Evolutionary conservation across 1,140 invertebrate genomes (phyloP), one percentile per base, ranked within the genome.

Genomic region (Hetaerina americana): DNA sequence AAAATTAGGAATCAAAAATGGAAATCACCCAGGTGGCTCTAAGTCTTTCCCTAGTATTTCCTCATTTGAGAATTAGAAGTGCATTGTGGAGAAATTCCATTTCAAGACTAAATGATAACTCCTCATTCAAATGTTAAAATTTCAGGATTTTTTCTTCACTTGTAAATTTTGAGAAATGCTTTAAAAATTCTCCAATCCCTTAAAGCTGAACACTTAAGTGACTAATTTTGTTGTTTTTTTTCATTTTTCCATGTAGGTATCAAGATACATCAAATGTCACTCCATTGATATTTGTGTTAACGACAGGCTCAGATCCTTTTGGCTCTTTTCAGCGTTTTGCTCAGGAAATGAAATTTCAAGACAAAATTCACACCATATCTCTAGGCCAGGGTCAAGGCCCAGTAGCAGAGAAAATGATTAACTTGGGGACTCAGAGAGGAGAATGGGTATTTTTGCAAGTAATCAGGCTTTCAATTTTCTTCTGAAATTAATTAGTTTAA

Each of bases 271-370:
- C 86, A 18, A 86, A 85, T 72, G 83, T 83, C 0, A 91, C 88
- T 5, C 95, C 95, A 0, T 80, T 97, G 0, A 85, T 97, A 28
- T 97, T 97, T 80, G 86, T 98, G 0, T 81, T 97, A n/a, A 95
- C 92, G 70, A 90, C 92, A 27, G 94, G 95, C 5, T 93, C 91
- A 0, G 95, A 97, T 85, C 95, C 95, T 0, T 94, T 96, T 80
- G 87, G 88, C 5, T 85, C 86, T 0, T 91, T 93, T 75, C 85
- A 90, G 67, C 86, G 88, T 77, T 93, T 93, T 79, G 93, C 94
- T 6, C 84, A 84, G 0, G 92, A 96, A 77, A 88, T 88, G 85
- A 89, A 88, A 12, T 91, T 89, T 80, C 84, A 84, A 8, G 87
- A 91, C 0, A 88, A 88, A 75, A 87, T 94, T 71, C 87, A 90